phyloP scores from a whole-genome alignment of 37 sponge, comb jelly and placozoan species.

The Haliclona indistincta region DNA sequence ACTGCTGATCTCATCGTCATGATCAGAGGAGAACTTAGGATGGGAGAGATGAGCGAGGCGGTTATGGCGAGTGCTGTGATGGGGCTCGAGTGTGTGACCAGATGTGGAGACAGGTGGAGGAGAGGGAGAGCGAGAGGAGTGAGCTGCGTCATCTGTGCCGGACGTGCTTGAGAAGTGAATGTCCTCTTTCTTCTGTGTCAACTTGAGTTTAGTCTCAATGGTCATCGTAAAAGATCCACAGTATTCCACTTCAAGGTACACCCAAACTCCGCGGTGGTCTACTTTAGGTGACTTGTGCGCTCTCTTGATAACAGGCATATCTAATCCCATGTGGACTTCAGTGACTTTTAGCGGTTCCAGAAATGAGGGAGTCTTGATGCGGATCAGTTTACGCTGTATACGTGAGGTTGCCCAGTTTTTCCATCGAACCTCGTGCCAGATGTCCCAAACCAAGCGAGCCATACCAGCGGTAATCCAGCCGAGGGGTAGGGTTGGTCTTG shows the following conservation, averaged over 20 bases:
- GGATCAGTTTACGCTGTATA: constrained; percentile 67
- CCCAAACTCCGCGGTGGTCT: constrained; percentile 70
- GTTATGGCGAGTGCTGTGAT: background rate
- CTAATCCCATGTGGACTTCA: constrained; percentile 66
- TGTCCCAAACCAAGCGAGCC: constrained; percentile 80
- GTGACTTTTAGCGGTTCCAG: constrained; percentile 71
- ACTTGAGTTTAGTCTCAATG: constrained; percentile 76
- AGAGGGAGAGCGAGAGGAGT: too few species aligned
- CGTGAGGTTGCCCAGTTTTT: constrained; percentile 50
- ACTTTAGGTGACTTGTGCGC: constrained; percentile 37
- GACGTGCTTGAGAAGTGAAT: background rate
- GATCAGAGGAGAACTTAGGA: too few species aligned
- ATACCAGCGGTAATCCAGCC: constrained; percentile 73
- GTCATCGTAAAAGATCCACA: constrained; percentile 83
- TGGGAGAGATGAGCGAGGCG: too few species aligned
- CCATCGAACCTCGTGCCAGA: constrained; percentile 81
- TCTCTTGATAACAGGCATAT: constrained; percentile 61
- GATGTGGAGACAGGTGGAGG: too few species aligned
- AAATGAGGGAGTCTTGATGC: constrained; percentile 76
- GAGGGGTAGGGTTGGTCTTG: background rate
- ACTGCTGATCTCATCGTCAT: constrained; percentile 66
- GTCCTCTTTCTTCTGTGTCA: constrained; percentile 25
- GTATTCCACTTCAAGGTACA: constrained; percentile 72
- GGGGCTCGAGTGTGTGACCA: background rate
- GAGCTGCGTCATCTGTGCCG: too few species aligned